These are phyloP conservation scores for Atta texana DNA, from an alignment of 1,140 invertebrate species.

Conservation along the genomic window DNA sequence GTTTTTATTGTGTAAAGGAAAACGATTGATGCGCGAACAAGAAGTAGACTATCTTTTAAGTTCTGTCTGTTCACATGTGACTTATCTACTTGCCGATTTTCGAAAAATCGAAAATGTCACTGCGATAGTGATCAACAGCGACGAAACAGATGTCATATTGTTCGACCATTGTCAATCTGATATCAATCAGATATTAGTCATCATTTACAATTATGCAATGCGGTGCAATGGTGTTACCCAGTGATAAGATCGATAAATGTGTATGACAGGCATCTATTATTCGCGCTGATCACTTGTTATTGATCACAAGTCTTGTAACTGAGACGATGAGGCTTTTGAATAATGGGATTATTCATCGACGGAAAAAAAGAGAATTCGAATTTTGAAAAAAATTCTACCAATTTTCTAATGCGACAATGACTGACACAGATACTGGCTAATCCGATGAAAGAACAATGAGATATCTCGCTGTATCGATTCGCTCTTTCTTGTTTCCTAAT, in stretches of 20 bases:
- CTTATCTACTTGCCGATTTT: constrained; percentile 4
- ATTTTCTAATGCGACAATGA: constrained; percentile 23
- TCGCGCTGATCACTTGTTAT: constrained; percentile 52
- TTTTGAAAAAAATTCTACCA: constrained; percentile 7
- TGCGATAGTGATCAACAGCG: background rate
- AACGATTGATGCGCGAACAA: background rate
- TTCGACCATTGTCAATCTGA: constrained; percentile 50
- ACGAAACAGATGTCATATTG: constrained; percentile 26
- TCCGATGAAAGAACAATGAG: constrained; percentile 28
- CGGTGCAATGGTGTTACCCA: constrained; percentile 26
- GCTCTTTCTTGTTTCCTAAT: constrained; percentile 2
- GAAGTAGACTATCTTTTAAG: background rate
- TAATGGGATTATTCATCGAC: constrained; percentile 28
- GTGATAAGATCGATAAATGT: constrained; percentile 69
- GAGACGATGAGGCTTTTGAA: constrained; percentile 40
- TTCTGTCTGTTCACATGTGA: background rate
- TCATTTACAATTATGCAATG: constrained; percentile 60
- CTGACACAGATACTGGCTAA: background rate
- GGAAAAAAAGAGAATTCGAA: background rate
- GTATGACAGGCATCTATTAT: constrained; percentile 40
- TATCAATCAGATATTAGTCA: constrained; percentile 47
- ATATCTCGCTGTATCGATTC: background rate
- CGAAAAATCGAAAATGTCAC: background rate
- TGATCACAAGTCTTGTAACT: constrained; percentile 48
- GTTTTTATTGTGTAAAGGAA: no score